These are phyloP conservation scores for Oncorhynchus keta DNA, from an alignment of 2,113 vertebrate genomes.

Conservation along the genomic window DNA sequence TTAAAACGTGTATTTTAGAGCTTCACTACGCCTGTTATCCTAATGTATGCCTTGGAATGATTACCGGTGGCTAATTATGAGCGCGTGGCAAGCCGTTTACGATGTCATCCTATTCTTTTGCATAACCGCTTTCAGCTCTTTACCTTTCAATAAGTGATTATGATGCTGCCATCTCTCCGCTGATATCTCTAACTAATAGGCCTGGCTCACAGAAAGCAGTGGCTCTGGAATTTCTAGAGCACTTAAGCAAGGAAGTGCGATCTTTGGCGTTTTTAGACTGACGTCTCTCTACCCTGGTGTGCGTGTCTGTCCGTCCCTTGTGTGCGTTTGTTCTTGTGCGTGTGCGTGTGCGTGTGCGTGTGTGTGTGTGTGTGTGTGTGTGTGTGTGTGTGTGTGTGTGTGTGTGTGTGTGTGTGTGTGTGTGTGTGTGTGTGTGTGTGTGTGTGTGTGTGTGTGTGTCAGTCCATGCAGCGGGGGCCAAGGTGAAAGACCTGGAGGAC, in stretches of 20 bases:
- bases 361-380: constrained; percentile 15
- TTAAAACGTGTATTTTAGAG: not conserved
- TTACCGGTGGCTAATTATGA: constrained; percentile 32
- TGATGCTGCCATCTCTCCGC: not conserved
- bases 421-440: constrained; percentile 5
- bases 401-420: not conserved
- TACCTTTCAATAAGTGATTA: not conserved
- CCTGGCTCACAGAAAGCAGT: not conserved
- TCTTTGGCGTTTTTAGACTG: constrained; percentile 1
- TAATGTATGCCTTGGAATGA: constrained; percentile 36
- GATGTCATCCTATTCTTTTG: constrained; percentile 7
- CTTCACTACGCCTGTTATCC: constrained; percentile 36
- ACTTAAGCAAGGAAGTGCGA: not conserved
- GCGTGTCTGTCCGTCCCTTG: constrained; percentile 6
- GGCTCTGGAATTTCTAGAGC: not conserved
- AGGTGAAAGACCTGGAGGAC: constrained; percentile 89
- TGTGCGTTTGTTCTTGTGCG: not conserved
- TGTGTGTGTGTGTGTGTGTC: constrained; percentile 16
- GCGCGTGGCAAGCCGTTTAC: not conserved
- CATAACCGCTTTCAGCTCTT: constrained; percentile 26
- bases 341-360: not conserved
- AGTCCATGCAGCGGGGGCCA: constrained; percentile 92
- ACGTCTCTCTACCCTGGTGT: not conserved
- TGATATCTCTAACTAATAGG: not conserved
- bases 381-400: not conserved